A percentile compares a stretch with the other conserved stretches of the same genome.
Conservation (phyloP, 37 sponge, comb jelly and placozoan species). For the Ephydatia muelleri region DNA sequence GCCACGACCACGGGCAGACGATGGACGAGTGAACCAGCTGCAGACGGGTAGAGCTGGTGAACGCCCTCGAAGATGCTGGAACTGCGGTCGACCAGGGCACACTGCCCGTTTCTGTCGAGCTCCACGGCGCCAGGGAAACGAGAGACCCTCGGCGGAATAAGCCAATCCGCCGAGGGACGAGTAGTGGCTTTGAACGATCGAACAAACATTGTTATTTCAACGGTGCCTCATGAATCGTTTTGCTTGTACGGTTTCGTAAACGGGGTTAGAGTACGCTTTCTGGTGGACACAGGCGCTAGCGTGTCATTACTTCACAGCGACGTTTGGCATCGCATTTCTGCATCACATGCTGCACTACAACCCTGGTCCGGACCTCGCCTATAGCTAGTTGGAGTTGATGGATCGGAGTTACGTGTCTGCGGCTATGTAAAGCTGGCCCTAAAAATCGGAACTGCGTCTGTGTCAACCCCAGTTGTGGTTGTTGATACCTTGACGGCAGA, state of each 20-base stretch:
- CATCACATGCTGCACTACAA: neutral
- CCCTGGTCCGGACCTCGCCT: too few relatives aligned
- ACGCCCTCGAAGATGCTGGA: conserved; percentile 11
- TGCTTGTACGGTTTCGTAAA: neutral
- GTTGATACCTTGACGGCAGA: too few relatives aligned
- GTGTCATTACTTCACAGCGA: conserved; percentile 11
- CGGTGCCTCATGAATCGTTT: neutral
- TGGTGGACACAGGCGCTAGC: conserved; percentile 41
- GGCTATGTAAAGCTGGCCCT: too few relatives aligned
- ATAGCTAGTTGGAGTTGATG: too few relatives aligned
- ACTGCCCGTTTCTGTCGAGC: conserved; percentile 12
- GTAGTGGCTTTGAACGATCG: neutral
- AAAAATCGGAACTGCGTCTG: too few relatives aligned
- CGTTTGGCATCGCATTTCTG: conserved; percentile 16
- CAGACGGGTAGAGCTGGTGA: too few relatives aligned
- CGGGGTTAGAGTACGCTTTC: conserved; percentile 3
- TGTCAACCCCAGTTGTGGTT: too few relatives aligned
- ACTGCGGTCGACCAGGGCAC: conserved; percentile 17
- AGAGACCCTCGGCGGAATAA: conserved; percentile 12
- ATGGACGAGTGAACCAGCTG: too few relatives aligned
- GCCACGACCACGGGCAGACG: too few relatives aligned
- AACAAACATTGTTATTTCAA: neutral
- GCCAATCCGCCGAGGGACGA: conserved; percentile 8
- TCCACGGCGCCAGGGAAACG: conserved; percentile 13
- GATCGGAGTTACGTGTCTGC: too few relatives aligned